Percentiles rank a stretch among this genome's conserved stretches.
phyloP scores from a whole-genome alignment of 2,797 vertebrate species.

The Vireo griseus region DNA sequence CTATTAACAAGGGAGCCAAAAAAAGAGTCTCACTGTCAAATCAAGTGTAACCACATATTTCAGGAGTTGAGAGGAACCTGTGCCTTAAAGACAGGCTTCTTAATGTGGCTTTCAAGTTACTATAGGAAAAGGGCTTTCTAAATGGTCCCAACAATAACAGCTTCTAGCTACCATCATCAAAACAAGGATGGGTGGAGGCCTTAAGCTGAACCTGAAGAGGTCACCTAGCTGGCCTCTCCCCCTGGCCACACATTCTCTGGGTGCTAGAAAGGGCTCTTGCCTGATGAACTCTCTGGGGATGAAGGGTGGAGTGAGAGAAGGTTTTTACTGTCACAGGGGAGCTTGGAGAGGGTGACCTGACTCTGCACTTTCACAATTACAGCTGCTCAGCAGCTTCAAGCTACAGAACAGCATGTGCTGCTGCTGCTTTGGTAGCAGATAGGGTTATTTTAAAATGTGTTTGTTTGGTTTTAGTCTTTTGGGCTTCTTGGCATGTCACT shows the following conservation, averaged over 20 bases:
- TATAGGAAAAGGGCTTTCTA: not conserved
- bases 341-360: not conserved
- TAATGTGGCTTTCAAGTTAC: not conserved
- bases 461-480: constrained; percentile 14
- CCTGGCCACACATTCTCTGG: not conserved
- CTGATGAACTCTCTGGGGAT: not conserved
- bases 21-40: not conserved
- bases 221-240: not conserved
- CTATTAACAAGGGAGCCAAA: not conserved
- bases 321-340: not conserved
- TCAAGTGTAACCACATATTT: not conserved
- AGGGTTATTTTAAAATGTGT: constrained; percentile 11
- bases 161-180: not conserved
- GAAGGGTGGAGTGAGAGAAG: not conserved
- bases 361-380: not conserved
- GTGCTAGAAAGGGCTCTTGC: not conserved
- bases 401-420: constrained; percentile 10
- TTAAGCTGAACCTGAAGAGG: not conserved
- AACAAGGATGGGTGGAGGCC: not conserved
- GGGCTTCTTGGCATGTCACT: constrained; percentile 20
- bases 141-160: not conserved
- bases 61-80: not conserved
- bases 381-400: not conserved
- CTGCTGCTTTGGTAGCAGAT: not conserved
- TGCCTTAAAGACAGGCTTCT: not conserved